Percentiles rank a stretch among this genome's conserved stretches.
phyloP scores from a whole-genome alignment of 1,140 invertebrate species.

The Heliconius himera region DNA sequence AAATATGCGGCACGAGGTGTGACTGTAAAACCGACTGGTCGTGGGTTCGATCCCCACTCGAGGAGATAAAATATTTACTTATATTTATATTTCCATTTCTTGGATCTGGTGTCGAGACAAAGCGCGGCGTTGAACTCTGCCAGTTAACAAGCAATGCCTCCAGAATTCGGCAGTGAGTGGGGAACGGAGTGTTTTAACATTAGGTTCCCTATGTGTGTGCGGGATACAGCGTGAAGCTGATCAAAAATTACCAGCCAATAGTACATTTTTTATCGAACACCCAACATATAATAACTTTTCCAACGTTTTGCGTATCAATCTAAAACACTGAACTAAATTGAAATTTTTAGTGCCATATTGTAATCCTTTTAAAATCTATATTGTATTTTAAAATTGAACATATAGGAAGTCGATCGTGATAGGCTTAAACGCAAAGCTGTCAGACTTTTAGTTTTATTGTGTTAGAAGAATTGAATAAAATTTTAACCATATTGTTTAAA shows the following conservation, averaged over 20 bases:
- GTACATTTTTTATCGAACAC: neutral
- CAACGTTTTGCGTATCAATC: neutral
- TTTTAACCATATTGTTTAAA: neutral
- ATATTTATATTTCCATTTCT: too few species aligned
- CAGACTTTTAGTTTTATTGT: constrained; percentile 17
- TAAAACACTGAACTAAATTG: constrained; percentile 11
- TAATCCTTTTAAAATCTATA: constrained; percentile 31
- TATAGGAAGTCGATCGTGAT: constrained; percentile 28
- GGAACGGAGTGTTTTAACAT: too few species aligned
- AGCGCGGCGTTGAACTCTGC: too few species aligned
- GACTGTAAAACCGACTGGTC: too few species aligned
- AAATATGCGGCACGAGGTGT: too few species aligned
- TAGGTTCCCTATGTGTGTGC: too few species aligned
- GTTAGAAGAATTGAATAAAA: neutral
- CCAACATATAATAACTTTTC: constrained; percentile 3
- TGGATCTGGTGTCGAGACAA: too few species aligned
- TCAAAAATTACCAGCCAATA: neutral
- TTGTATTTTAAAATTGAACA: constrained; percentile 22
- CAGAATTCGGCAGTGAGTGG: too few species aligned
- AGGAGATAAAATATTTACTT: too few species aligned
- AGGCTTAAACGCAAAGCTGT: constrained; percentile 28
- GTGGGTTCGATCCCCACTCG: too few species aligned
- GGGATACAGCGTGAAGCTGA: too few species aligned
- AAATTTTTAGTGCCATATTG: constrained; percentile 1
- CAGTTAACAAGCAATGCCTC: too few species aligned